Evolutionary conservation across 2,113 vertebrate genomes (phyloP).

Genomic region (Myotis brandtii): DNA sequence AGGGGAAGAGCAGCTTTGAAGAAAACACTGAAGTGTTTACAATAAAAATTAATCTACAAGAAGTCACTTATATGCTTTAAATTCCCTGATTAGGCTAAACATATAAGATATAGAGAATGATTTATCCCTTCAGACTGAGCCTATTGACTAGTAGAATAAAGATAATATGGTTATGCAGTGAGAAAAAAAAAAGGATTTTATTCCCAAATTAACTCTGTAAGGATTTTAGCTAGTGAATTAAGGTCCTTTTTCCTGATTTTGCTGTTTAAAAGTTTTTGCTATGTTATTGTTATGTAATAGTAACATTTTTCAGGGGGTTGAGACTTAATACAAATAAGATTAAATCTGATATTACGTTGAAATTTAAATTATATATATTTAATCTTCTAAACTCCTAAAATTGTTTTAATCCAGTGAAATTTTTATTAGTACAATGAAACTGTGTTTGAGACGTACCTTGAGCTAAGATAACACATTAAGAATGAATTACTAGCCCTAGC

Average conservation of each 20-base stretch:
- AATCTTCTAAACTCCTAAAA: background rate
- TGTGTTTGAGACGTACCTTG: background rate
- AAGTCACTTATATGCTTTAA: slow-evolving; percentile 44
- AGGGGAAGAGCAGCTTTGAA: slow-evolving; percentile 2
- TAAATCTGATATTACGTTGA: slow-evolving; percentile 1
- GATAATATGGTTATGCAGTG: slow-evolving; percentile 23
- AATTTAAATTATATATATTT: slow-evolving; percentile 27
- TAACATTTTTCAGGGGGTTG: background rate
- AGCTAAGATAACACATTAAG: background rate
- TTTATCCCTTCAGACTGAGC: slow-evolving; percentile 16
- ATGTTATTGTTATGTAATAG: background rate
- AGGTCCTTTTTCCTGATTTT: background rate
- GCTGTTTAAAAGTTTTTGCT: slow-evolving; percentile 24
- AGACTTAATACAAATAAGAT: slow-evolving; percentile 31
- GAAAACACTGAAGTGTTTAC: slow-evolving; percentile 42
- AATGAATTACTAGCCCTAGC: background rate
- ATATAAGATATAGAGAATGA: background rate
- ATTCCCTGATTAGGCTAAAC: background rate
- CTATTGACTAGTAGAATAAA: slow-evolving; percentile 47
- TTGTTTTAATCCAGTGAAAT: background rate
- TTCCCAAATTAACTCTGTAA: slow-evolving; percentile 8
- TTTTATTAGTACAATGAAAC: background rate
- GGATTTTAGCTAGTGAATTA: slow-evolving; percentile 41
- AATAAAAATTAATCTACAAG: slow-evolving; percentile 43
- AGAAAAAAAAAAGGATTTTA: background rate